A percentile compares a stretch with the other conserved stretches of the same genome.
phyloP scores from a whole-genome alignment of 2,113 vertebrate genomes.

The Theristicus caerulescens region DNA sequence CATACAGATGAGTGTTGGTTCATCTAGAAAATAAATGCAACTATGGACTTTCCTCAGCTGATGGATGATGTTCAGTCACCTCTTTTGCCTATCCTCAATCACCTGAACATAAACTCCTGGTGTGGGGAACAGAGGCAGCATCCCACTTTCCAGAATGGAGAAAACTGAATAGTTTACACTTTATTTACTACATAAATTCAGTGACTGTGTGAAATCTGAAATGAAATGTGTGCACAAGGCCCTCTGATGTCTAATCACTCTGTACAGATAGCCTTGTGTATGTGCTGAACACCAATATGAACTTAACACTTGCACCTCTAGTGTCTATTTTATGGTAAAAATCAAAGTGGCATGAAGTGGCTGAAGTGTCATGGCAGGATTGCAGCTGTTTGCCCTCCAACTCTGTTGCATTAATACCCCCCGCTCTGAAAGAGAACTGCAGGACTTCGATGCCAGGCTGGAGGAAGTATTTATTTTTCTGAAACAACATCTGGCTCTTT shows the following conservation, averaged over 20 bases:
- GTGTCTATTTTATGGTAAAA: not conserved
- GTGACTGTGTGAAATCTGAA: not conserved
- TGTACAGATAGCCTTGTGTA: not conserved
- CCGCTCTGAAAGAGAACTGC: not conserved
- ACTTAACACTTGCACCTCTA: not conserved
- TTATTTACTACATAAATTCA: not conserved
- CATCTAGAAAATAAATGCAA: not conserved
- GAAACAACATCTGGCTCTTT: slow-evolving; percentile 27
- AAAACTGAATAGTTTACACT: not conserved
- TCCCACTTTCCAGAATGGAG: not conserved
- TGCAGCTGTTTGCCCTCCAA: not conserved
- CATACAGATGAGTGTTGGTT: not conserved
- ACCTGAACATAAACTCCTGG: not conserved
- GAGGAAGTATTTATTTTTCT: slow-evolving; percentile 32
- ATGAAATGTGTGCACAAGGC: not conserved
- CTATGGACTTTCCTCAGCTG: not conserved
- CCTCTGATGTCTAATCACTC: not conserved
- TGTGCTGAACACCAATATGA: not conserved
- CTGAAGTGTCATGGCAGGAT: not conserved
- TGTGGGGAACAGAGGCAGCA: not conserved
- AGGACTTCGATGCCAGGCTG: not conserved
- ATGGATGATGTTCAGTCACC: not conserved
- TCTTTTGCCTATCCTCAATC: not conserved
- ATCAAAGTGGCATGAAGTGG: not conserved
- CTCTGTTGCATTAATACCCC: not conserved